phyloP scores from a whole-genome alignment of 2,888 invertebrate species.

The Drosophila infuscata region DNA sequence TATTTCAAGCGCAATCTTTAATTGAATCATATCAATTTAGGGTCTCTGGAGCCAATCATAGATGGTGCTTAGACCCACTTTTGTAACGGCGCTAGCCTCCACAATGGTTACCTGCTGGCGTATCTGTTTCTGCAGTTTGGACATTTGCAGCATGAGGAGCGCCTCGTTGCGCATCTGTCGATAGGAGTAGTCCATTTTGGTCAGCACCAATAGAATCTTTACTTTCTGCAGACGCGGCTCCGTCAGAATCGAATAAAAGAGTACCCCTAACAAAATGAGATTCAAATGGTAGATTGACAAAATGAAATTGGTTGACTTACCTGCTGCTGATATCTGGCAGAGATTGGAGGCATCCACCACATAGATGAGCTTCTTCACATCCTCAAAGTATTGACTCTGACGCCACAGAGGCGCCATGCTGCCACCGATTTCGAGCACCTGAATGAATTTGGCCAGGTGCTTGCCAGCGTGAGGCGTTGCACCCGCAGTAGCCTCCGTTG shows the following conservation, averaged over 20 bases:
- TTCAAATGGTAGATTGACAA: constrained; percentile 85
- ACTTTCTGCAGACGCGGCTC: constrained; percentile 89
- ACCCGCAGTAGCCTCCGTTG: constrained; percentile 26
- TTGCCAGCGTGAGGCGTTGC: constrained; percentile 78
- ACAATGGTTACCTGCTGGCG: constrained; percentile 89
- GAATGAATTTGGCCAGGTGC: constrained; percentile 84
- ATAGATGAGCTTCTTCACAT: constrained; percentile 89
- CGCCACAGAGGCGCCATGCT: constrained; percentile 93
- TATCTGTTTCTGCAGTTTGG: constrained; percentile 89
- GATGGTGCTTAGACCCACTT: constrained; percentile 89
- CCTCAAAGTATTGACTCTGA: constrained; percentile 88
- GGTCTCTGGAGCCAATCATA: constrained; percentile 87
- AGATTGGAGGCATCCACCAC: constrained; percentile 94
- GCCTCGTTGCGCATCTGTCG: constrained; percentile 95
- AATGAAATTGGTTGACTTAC: constrained; percentile 46
- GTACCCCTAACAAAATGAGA: constrained; percentile 86
- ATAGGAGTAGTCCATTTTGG: constrained; percentile 94
- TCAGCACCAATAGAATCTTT: constrained; percentile 90
- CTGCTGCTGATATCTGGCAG: constrained; percentile 94
- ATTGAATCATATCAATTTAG: not conserved
- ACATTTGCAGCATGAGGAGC: constrained; percentile 91
- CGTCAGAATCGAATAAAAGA: constrained; percentile 91
- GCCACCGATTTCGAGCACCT: constrained; percentile 92
- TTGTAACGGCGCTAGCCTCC: constrained; percentile 91
- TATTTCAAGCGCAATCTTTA: not conserved